Evolutionary conservation across 2,888 invertebrate genomes (phyloP).

Genomic region (Synanthedon andrenaeformis): DNA sequence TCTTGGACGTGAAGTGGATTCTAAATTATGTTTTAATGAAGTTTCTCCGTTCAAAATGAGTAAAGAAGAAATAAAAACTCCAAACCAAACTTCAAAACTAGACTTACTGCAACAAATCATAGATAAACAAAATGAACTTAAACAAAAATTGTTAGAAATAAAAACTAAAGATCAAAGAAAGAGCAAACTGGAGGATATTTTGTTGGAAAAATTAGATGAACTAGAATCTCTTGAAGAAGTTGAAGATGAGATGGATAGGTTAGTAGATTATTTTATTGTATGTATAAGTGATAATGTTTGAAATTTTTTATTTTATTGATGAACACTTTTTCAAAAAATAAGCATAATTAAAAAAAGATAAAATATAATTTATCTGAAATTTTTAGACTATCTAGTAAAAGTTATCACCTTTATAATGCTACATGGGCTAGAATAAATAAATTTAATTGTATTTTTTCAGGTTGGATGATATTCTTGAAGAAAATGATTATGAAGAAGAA

Average conservation of each 20-base stretch:
- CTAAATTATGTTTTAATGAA: slow-evolving; percentile 2
- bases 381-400: too few relatives aligned
- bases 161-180: slow-evolving; percentile 28
- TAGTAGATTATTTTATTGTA: slow-evolving; percentile 12
- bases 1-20: background rate
- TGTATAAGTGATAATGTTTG: slow-evolving; percentile 6
- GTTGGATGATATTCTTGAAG: slow-evolving; percentile 35
- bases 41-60: slow-evolving; percentile 3
- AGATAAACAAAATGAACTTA: slow-evolving; percentile 43
- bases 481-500: slow-evolving; percentile 23
- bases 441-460: slow-evolving; percentile 21
- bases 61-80: slow-evolving; percentile 6
- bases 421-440: background rate
- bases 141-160: slow-evolving; percentile 34
- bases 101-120: slow-evolving; percentile 41
- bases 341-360: too few relatives aligned
- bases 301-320: too few relatives aligned
- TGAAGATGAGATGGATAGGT: slow-evolving; percentile 71
- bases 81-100: slow-evolving; percentile 20
- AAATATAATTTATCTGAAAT: too few relatives aligned
- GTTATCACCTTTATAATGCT: too few relatives aligned
- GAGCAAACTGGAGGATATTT: slow-evolving; percentile 42
- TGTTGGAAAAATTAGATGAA: slow-evolving; percentile 63
- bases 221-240: slow-evolving; percentile 63
- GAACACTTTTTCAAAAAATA: too few relatives aligned